Base-by-base conservation (phyloP, 2,888 invertebrate genomes). In the Patella depressa region DNA sequence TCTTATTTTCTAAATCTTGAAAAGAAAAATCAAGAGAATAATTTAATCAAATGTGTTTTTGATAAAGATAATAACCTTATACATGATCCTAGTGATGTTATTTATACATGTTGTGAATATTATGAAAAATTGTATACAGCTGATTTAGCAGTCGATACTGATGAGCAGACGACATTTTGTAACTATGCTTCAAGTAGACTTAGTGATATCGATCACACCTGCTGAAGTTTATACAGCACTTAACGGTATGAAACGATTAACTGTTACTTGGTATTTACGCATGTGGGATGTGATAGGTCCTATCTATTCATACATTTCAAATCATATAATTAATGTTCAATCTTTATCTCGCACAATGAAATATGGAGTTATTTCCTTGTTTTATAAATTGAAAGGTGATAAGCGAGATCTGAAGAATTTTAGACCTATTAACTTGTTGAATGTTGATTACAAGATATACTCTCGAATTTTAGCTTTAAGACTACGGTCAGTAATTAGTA, bases 161-260 rank as follows among this genome's bases (percentile, higher is more conserved):
- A 34, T 34, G 34, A 34, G 34, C 34, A 34, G 34, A 34, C 34
- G 34, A 34, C 34, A 34, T 4, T 34, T 34, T 34, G 34, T 34
- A 2, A 34, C 3, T 34, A 4, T 34, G 34, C 34, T 34, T 34
- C 34, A 34, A 34, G 34, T 34, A 34, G 34, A 34, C 34, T 34
- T 2, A 34, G 34, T 34, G 34, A 34, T 34, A 34, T 34, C 34
- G 74, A 74, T 74, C 7, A 57, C 24, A 19, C 45, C 9, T 7
- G 65, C 34, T 11, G 74, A 74, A n/a, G 24, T 74, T 19, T 59
- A 24, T 5, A 34, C 24, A 34, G 57, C 74, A 9, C 29, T 74
- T 11, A 59, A 74, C 7, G 74, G 57, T 34, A 74, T 59, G 74
- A 57, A 55, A 45, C 55, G 74, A 5, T 59, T 74, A 11, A 74